Conservation (phyloP, 2,888 invertebrate genomes). For the Brenthis ino region DNA sequence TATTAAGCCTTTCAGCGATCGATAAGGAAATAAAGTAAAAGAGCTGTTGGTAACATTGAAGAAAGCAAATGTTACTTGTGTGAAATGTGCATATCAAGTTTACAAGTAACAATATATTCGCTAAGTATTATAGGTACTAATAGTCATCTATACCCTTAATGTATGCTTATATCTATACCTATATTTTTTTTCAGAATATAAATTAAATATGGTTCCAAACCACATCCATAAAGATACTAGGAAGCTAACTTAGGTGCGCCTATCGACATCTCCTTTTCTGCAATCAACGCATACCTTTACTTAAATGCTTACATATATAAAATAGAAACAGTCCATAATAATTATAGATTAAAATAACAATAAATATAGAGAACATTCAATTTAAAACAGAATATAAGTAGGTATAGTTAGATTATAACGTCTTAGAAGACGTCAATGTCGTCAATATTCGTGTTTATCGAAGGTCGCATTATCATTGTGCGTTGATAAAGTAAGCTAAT, state of each 20-base stretch:
- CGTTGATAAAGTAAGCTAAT: conserved; percentile 71
- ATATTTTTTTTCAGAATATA: too few relatives aligned
- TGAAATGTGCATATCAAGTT: too few relatives aligned
- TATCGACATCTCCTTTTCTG: conserved; percentile 14
- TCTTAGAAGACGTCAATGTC: conserved; percentile 38
- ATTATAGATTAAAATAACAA: not conserved
- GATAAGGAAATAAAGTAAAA: conserved; percentile 41
- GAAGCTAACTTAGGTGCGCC: conserved; percentile 6
- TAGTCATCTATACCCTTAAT: not conserved
- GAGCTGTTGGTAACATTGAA: conserved; percentile 43
- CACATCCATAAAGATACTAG: conserved; percentile 14
- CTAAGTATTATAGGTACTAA: not conserved
- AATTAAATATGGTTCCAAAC: not conserved
- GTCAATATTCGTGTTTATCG: conserved; percentile 48
- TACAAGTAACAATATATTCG: too few relatives aligned
- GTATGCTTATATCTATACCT: too few relatives aligned
- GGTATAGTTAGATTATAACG: conserved; percentile 16
- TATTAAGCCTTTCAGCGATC: conserved; percentile 38
- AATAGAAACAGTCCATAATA: not conserved
- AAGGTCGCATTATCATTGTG: conserved; percentile 66
- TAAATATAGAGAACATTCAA: not conserved
- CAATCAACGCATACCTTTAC: not conserved
- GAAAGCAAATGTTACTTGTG: conserved; percentile 56
- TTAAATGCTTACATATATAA: not conserved
- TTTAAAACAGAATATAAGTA: conserved; percentile 1